A percentile compares a stretch with the other conserved stretches of the same genome.
Conservation (phyloP, 2,113 vertebrate genomes). For the Athene cunicularia region DNA sequence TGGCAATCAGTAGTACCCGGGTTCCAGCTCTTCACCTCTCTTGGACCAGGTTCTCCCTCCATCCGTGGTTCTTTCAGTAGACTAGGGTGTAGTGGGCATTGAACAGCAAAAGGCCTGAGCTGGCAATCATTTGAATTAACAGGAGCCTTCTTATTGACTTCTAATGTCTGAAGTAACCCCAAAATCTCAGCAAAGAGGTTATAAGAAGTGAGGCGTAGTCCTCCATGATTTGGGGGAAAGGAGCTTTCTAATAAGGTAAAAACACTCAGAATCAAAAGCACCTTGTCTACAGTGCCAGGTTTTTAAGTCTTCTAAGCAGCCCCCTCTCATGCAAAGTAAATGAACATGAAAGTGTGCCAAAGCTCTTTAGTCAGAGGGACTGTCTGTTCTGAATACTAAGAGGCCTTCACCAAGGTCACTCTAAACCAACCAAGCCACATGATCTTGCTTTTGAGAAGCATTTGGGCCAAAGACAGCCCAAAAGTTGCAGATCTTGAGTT, state of each 20-base stretch:
- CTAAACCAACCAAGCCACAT: neutral
- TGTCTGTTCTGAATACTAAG: neutral
- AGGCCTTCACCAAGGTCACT: neutral
- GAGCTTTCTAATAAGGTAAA: neutral
- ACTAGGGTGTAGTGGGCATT: neutral
- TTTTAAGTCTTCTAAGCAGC: neutral
- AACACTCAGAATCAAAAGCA: neutral
- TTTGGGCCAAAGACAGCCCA: neutral
- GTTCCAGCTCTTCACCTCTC: neutral
- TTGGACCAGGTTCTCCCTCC: neutral
- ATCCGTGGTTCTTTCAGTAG: neutral
- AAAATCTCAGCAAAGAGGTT: neutral
- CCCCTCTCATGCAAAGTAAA: neutral
- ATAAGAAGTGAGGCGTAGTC: neutral
- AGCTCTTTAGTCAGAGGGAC: neutral
- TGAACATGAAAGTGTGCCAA: neutral
- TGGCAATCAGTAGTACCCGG: neutral
- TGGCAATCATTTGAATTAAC: neutral
- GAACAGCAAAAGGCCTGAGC: neutral
- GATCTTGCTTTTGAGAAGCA: neutral
- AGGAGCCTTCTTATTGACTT: neutral
- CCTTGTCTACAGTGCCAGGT: neutral
- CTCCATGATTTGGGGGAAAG: neutral
- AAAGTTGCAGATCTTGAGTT: neutral
- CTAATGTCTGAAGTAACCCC: neutral